These are phyloP conservation scores for Lomographa bimaculata DNA, from an alignment of 2,888 invertebrate species.

Conservation along the genomic window DNA sequence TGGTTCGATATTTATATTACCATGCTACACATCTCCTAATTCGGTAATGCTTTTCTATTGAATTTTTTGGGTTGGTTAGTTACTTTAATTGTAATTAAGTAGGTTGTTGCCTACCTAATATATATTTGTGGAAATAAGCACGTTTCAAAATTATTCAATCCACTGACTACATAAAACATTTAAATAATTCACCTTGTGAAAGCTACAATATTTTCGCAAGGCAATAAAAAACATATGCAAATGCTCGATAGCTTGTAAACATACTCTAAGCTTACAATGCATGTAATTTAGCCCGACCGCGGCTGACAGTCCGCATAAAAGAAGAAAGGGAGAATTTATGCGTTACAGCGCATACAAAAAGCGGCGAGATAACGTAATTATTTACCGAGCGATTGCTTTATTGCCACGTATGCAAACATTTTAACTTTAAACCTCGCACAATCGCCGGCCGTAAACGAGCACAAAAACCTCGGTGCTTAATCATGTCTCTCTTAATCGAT, in stretches of 20 bases:
- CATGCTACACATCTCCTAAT: too few relatives aligned
- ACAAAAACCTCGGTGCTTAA: slow-evolving; percentile 64
- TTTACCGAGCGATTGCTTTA: slow-evolving; percentile 71
- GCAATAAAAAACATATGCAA: too few relatives aligned
- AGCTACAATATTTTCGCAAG: too few relatives aligned
- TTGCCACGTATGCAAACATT: slow-evolving; percentile 68
- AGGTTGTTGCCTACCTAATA: too few relatives aligned
- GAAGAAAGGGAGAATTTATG: slow-evolving; percentile 50
- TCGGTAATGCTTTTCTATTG: too few relatives aligned
- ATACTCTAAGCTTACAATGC: slow-evolving; percentile 23
- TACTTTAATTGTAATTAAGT: too few relatives aligned
- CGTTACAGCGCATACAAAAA: slow-evolving; percentile 56
- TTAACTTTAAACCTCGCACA: slow-evolving; percentile 54
- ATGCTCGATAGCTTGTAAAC: slow-evolving; percentile 20
- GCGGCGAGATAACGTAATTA: slow-evolving; percentile 63
- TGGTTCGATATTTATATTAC: too few relatives aligned
- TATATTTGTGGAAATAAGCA: too few relatives aligned
- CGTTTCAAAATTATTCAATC: too few relatives aligned
- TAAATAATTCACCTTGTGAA: too few relatives aligned
- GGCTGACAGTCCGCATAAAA: slow-evolving; percentile 28
- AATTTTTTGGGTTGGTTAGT: too few relatives aligned
- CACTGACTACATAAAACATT: too few relatives aligned
- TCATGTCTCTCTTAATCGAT: slow-evolving; percentile 77
- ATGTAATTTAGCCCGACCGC: slow-evolving; percentile 22
- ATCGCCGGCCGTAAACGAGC: slow-evolving; percentile 41